Evolutionary conservation across 1,140 invertebrate genomes (phyloP), one percentile per base, ranked within the genome.

Genomic region (Battus philenor): DNA sequence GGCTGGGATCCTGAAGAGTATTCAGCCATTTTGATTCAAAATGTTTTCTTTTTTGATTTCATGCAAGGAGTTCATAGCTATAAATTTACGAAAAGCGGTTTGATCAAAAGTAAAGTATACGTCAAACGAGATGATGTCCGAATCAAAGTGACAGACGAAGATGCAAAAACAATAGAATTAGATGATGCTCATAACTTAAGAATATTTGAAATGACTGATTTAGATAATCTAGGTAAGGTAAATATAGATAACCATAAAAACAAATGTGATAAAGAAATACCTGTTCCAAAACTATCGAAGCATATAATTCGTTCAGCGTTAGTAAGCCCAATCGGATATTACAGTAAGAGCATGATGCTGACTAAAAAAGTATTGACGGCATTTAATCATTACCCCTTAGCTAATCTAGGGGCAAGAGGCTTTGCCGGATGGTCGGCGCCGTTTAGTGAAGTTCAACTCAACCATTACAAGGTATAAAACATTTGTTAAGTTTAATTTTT

Each of bases 311-410:
- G 90, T 29, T 90, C 90, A 8, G 78, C 86, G 0, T 68, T 87
- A 22, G 79, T 91, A 9, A 92, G 90, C 58, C 88, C 88, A 2
- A 81, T 89, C 50, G 90, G 90, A 4, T 88, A 90, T 43, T 91
- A 91, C 27, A 90, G 91, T 4, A 93, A 93, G 62, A 93, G 92
- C 67, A 91, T 93, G 63, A 88, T 92, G 45, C 86, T 88, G 7
- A 92, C 91, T 1, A 86, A 86, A 38, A 89, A 87, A 29, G 87
- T 91, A 15, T 74, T 92, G 51, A 91, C 88, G 17, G 91, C 92
- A 34, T 92, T 93, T 74, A 93, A 93, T 74, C 92, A 93, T 68
- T 93, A 93, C 55, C 90, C 91, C 1, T 63, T 93, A 33, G 86
- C 88, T 30, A 85, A 88, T 26, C 54, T 93, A 5, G 87, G 88